Evolutionary conservation across 2,797 vertebrate species (phyloP).

Genomic region (Sebastes minor): DNA sequence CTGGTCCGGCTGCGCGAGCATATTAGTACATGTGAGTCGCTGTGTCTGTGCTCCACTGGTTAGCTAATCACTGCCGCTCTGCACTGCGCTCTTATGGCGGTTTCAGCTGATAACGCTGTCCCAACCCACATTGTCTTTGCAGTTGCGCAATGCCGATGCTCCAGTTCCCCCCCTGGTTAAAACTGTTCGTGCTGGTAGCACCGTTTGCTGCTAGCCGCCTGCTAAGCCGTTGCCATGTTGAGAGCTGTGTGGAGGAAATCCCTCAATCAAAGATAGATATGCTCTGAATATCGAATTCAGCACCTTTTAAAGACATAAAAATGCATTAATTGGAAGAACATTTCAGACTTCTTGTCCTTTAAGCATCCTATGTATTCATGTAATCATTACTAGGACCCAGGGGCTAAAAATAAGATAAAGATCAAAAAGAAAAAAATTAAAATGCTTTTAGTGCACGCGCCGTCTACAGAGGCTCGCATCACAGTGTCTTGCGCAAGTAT

Average conservation of each 20-base stretch:
- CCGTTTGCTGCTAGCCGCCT: background rate
- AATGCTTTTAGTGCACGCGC: too few relatives aligned
- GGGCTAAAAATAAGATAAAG: background rate
- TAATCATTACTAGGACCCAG: background rate
- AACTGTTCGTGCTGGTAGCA: background rate
- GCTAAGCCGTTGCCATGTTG: background rate
- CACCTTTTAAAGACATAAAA: too few relatives aligned
- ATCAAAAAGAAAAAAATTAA: background rate
- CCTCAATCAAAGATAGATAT: background rate
- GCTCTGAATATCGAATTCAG: background rate
- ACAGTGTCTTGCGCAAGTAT: too few relatives aligned
- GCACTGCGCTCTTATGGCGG: background rate
- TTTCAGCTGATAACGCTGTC: too few relatives aligned
- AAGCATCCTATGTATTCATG: background rate
- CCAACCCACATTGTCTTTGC: fast-evolving
- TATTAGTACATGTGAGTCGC: background rate
- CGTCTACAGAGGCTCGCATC: fast-evolving
- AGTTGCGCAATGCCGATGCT: fast-evolving
- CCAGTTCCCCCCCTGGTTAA: too few relatives aligned
- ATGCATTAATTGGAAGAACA: background rate
- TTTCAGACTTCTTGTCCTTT: background rate
- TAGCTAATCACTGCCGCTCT: background rate
- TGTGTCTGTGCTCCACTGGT: background rate
- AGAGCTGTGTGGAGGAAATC: background rate
- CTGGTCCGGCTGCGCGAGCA: fast-evolving